Conservation (phyloP, 2,888 invertebrate species). For the Schizotus pectinicornis region DNA sequence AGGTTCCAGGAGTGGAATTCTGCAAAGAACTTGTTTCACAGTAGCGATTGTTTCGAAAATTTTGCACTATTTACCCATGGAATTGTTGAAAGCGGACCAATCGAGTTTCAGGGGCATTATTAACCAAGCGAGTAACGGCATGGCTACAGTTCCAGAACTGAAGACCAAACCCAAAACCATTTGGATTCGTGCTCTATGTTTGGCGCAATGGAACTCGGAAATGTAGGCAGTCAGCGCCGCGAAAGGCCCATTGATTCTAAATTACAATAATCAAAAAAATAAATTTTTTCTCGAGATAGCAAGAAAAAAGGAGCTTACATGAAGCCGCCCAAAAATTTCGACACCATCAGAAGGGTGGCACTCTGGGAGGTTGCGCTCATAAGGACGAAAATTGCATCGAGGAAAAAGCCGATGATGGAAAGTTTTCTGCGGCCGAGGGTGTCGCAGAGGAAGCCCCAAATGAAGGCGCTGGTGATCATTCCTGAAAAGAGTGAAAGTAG, state of each 20-base stretch:
- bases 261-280: slow-evolving; percentile 12
- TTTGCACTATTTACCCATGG: slow-evolving; percentile 14
- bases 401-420: slow-evolving; percentile 69
- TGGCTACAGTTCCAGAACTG: slow-evolving; percentile 66
- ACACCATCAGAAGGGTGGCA: slow-evolving; percentile 68
- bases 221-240: slow-evolving; percentile 73
- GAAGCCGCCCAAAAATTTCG: slow-evolving; percentile 63
- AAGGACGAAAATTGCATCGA: slow-evolving; percentile 68
- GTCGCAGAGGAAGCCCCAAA: slow-evolving; percentile 81
- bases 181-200: slow-evolving; percentile 67
- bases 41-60: neutral
- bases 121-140: slow-evolving; percentile 74
- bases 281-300: neutral
- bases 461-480: slow-evolving; percentile 74
- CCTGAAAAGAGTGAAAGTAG: slow-evolving; percentile 53
- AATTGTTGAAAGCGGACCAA: slow-evolving; percentile 20
- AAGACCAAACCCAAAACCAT: slow-evolving; percentile 70
- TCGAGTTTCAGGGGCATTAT: slow-evolving; percentile 66
- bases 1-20: slow-evolving; percentile 69
- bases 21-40: slow-evolving; percentile 39
- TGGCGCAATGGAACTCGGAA: slow-evolving; percentile 71
- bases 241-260: slow-evolving; percentile 70
- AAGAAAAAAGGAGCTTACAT: slow-evolving; percentile 35
- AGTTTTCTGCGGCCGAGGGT: slow-evolving; percentile 72
- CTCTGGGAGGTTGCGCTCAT: slow-evolving; percentile 69